Percentiles rank a stretch among this genome's conserved stretches.
These are phyloP conservation scores for Sphinx pinastri DNA, from an alignment of 2,888 invertebrate genomes.

Conservation along the genomic window DNA sequence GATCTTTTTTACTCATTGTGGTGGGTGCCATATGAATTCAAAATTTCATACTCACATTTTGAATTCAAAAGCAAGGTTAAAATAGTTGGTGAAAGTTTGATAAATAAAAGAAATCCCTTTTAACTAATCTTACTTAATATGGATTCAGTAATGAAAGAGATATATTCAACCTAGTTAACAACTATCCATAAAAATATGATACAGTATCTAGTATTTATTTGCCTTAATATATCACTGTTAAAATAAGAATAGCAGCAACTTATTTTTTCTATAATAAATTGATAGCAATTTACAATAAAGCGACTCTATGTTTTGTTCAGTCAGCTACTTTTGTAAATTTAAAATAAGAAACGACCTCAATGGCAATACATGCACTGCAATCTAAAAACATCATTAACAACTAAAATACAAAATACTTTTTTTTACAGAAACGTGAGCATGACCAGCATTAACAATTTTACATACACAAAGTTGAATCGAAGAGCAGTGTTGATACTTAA, in stretches of 20 bases:
- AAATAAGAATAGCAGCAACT: neutral
- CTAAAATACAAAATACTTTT: conserved; percentile 22
- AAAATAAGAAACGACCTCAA: neutral
- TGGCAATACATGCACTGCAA: neutral
- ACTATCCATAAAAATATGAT: neutral
- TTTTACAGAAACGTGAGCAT: conserved; percentile 19
- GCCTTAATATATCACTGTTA: neutral
- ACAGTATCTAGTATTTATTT: neutral
- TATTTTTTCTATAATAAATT: neutral
- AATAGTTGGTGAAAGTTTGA: too few species aligned
- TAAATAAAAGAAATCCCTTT: too few species aligned
- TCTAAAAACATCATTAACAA: neutral
- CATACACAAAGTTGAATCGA: conserved; percentile 24
- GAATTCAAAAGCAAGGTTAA: too few species aligned
- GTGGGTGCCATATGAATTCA: too few species aligned
- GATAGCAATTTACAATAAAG: neutral
- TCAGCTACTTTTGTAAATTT: neutral
- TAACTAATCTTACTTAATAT: too few species aligned
- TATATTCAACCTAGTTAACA: too few species aligned
- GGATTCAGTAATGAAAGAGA: too few species aligned
- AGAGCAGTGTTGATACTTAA: conserved; percentile 49
- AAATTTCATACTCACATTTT: too few species aligned
- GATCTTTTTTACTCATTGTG: too few species aligned
- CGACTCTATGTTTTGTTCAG: neutral
- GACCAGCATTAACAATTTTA: neutral